These are phyloP conservation scores for Chalcosyrphus nemorum DNA, from an alignment of 2,888 invertebrate genomes.

Conservation along the genomic window DNA sequence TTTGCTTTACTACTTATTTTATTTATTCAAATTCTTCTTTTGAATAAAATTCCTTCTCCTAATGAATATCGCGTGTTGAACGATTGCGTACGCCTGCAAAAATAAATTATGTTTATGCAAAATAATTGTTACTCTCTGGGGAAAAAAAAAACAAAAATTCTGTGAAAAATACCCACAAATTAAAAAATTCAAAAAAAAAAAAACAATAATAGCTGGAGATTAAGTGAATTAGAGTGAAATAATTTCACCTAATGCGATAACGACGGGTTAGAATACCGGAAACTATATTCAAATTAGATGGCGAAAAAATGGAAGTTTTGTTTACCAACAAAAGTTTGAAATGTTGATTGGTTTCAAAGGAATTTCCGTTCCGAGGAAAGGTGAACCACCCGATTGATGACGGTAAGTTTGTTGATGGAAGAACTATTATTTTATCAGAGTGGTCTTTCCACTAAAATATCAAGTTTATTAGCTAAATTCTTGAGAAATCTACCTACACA, in stretches of 20 bases:
- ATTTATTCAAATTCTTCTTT: background rate
- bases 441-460: background rate
- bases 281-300: background rate
- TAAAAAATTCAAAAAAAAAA: background rate
- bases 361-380: background rate
- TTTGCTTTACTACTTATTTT: background rate
- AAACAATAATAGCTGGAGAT: background rate
- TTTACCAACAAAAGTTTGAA: background rate
- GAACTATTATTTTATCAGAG: background rate
- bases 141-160: background rate
- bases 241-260: background rate
- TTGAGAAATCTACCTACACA: background rate
- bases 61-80: constrained; percentile 12
- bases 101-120: background rate
- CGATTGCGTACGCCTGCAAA: constrained; percentile 2
- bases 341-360: background rate
- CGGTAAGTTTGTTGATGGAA: background rate
- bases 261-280: background rate
- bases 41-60: background rate
- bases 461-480: background rate
- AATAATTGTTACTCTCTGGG: background rate
- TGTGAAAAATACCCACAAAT: background rate
- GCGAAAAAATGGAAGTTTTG: background rate
- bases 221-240: background rate
- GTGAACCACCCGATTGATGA: background rate